Evolutionary conservation across 2,888 invertebrate species (phyloP), one percentile per base, ranked within the genome.

Genomic region (Dolichopus griseipennis): DNA sequence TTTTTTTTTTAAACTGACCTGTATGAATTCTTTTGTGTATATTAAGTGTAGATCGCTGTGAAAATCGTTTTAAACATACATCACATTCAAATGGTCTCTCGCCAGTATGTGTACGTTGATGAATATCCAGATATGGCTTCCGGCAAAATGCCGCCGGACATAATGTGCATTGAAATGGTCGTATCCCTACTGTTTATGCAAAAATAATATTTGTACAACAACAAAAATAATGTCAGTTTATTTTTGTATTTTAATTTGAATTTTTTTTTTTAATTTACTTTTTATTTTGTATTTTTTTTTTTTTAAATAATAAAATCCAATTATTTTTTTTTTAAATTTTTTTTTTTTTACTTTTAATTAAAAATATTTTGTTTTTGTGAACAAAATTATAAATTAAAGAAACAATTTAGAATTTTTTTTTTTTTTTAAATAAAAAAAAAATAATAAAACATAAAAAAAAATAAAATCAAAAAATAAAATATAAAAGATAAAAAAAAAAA

Each of bases 1-100:
- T 18, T 34, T 33, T 34, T 61, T 65, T 61, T 10, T 61, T 61
- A 37, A 64, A 74, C 72, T 72, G 70, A 85, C 85, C 84, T 77
- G 90, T 89, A 80, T 91, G 91, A 73, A 89, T 89, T 78, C 90
- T 86, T 80, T 90, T 90, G 84, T 91, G 91, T 74, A 90, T 90
- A 83, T 90, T 90, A 76, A 91, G 84, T 80, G 90, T 90, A 78
- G 90, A 90, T 81, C 90, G 90, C 83, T 91, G 90, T 70, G 90
- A 90, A 83, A 90, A 91, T 78, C 89, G 85, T 83, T 90, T 91
- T 78, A 87, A 85, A 82, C 91, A 91, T 78, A 88, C 84, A 82
- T 88, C 88, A 82, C 90, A 91, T 82, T 90, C 83, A 82, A 84
- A 85, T 70, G 85, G 85, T 69, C 84, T 83, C 83, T 84, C 73